Evolutionary conservation across 2,113 vertebrate species (phyloP).

Genomic region (Lepidothrix coronata): DNA sequence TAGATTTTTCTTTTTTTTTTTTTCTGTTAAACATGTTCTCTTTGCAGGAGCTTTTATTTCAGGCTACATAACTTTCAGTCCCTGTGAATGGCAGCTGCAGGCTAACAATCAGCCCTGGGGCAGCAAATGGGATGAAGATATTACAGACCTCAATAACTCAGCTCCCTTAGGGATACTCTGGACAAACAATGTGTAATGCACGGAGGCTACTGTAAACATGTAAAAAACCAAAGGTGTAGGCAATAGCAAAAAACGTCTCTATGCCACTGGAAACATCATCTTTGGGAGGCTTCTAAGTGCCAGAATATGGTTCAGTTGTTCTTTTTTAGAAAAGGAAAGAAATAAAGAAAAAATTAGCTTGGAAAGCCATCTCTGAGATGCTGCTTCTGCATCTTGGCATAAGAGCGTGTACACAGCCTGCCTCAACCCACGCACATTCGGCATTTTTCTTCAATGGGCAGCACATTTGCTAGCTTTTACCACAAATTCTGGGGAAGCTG

Average conservation of each 20-base stretch:
- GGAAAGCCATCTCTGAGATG: slow-evolving; percentile 1
- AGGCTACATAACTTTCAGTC: slow-evolving; percentile 18
- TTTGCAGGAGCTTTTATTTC: slow-evolving; percentile 42
- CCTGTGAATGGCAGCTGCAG: background rate
- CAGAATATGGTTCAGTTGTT: background rate
- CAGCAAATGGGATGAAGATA: background rate
- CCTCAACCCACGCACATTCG: background rate
- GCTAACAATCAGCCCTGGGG: background rate
- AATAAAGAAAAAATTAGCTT: background rate
- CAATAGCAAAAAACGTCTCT: background rate
- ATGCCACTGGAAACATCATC: background rate
- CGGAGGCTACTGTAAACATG: background rate
- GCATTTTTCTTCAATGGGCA: slow-evolving; percentile 1
- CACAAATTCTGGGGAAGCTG: background rate
- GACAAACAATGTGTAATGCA: background rate
- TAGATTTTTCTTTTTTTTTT: background rate
- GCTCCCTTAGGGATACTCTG: background rate
- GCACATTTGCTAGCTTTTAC: background rate
- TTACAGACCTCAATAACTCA: slow-evolving; percentile 27
- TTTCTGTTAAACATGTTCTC: background rate
- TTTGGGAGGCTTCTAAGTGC: background rate
- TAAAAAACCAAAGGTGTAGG: background rate
- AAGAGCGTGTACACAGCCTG: background rate
- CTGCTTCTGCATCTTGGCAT: background rate
- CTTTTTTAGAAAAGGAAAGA: background rate